Evolutionary conservation across 1,140 invertebrate species (phyloP), one percentile per base, ranked within the genome.

Genomic region (Polypedilum vanderplanki): DNA sequence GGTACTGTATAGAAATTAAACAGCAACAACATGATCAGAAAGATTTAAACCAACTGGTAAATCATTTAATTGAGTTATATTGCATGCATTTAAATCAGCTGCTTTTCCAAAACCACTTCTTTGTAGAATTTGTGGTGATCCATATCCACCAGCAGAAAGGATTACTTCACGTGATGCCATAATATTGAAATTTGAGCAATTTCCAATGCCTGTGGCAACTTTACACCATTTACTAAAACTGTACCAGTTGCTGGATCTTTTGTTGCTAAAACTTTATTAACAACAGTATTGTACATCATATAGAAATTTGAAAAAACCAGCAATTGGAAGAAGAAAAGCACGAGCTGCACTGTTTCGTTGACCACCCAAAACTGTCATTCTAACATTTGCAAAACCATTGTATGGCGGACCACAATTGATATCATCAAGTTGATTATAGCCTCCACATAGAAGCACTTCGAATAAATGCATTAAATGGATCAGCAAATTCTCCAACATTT

Each of bases 51-150:
- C 89, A 4, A 90, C 89, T 0, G 87, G 84, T 0, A 88, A 79
- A 77, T 88, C 84, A 8, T 79, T 74, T 0, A 83, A 75, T 0
- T 83, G 76, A 0, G 77, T 3, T 73, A 87, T 85, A 1, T 57
- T 57, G n/a, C 46, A 57, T 1, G 46, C 46, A 57, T 12, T 15
- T 3, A 57, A 57, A 3, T 57, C 46, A 15, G 46, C 7, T 1
- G 46, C 46, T 15, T 57, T 57, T 33, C 91, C 91, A 57, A 93
- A 87, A 15, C 91, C 91, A 20, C 89, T 91, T 1, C 92, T 78
- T 87, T 92, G 90, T 7, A 93, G 77, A 15, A 93, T 77, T 78
- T 89, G 85, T 0, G 90, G 89, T 65, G 87, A 86, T 46, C 85
- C 84, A 75, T 81, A 85, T 75, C 80, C 73, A 41, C 57, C 74